Conservation (phyloP, 1,140 invertebrate species). For the Chionoecetes opilio region DNA sequence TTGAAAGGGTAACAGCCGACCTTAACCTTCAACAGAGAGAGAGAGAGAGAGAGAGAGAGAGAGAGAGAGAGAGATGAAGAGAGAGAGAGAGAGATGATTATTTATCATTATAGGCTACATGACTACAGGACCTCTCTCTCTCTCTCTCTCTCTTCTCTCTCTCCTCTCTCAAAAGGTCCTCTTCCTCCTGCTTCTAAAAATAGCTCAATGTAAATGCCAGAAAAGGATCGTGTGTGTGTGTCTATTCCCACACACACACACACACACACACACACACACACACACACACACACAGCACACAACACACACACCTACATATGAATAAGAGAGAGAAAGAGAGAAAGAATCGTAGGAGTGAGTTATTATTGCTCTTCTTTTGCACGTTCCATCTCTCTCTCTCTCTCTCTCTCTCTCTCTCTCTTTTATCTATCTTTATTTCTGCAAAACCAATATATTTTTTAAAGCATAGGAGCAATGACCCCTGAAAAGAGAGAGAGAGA, state of each 20-base stretch:
- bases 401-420: constrained; percentile 15
- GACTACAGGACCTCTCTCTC: neutral
- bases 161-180: constrained; percentile 13
- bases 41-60: neutral
- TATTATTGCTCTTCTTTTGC: too few species aligned
- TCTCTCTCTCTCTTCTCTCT: neutral
- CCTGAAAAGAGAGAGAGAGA: neutral
- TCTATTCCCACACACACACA: neutral
- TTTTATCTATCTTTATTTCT: neutral
- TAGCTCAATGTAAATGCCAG: neutral
- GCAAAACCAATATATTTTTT: too few species aligned
- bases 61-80: neutral
- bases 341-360: neutral
- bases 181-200: neutral
- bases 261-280: too few species aligned
- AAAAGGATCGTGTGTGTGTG: neutral
- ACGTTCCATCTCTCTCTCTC: neutral
- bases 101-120: too few species aligned
- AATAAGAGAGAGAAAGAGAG: neutral
- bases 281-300: too few species aligned
- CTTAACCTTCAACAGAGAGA: neutral
- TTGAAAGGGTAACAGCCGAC: neutral
- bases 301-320: too few species aligned
- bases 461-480: neutral
- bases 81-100: neutral